These are phyloP conservation scores for Leptodirus hochenwartii DNA, from an alignment of 2,888 invertebrate genomes.

Conservation along the genomic window DNA sequence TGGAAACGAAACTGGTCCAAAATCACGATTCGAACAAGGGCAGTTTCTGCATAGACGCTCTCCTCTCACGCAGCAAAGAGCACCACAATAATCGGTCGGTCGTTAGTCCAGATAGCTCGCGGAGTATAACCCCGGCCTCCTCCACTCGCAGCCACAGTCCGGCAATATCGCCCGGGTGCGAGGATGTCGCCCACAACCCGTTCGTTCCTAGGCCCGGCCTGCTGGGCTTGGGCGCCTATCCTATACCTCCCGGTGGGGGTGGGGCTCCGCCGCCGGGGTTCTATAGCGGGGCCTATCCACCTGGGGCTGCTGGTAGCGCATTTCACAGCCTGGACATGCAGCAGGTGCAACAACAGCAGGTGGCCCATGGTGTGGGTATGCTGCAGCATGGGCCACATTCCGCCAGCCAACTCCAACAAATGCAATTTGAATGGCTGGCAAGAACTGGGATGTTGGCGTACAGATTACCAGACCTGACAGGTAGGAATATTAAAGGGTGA, in stretches of 20 bases:
- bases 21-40: conserved; percentile 26
- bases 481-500: conserved; percentile 32
- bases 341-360: not conserved
- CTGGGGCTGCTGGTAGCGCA: conserved; percentile 26
- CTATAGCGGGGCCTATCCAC: conserved; percentile 28
- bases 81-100: conserved; percentile 21
- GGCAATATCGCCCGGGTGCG: conserved; percentile 72
- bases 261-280: too few relatives aligned
- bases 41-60: conserved; percentile 81
- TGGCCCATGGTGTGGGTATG: conserved; percentile 20
- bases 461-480: conserved; percentile 66
- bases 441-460: conserved; percentile 87
- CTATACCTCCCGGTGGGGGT: too few relatives aligned
- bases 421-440: conserved; percentile 80
- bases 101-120: conserved; percentile 20
- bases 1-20: conserved; percentile 24
- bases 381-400: conserved; percentile 31
- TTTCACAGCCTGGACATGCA: conserved; percentile 31
- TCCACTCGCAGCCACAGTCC: conserved; percentile 59
- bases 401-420: conserved; percentile 47
- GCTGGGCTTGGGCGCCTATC: too few relatives aligned
- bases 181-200: conserved; percentile 36
- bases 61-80: conserved; percentile 39
- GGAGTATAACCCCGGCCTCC: conserved; percentile 25
- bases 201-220: conserved; percentile 44